Base-by-base conservation (phyloP, 2,888 invertebrate genomes). In the Petrolisthes manimaculis region DNA sequence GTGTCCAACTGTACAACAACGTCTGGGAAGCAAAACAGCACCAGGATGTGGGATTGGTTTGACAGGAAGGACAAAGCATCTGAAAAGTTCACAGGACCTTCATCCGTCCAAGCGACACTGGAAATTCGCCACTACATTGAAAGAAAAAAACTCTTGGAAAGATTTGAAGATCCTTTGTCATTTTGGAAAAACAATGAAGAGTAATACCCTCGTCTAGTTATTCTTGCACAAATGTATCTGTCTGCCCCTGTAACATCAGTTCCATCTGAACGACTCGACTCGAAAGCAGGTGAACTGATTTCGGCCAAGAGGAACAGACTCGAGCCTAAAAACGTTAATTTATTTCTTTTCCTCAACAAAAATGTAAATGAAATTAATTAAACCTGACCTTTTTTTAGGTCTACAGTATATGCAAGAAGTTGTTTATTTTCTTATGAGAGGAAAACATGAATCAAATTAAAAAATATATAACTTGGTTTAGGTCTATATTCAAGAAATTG, bases 311-410 rank as follows among this genome's bases (percentile, higher is more conserved):
- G 71, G n/a, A 71, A 71, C 71, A 14, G 71, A 71, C 71, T 71
- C 6, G 4, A 3, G 71, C 3, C 71, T 71, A 80, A 80, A 80
- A 80, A 80, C 61, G 80, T 61, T 3, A 80, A 80, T 61, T 61
- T 80, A 24, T 21, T 80, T 80, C 61, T 80, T 3, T 80, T 80
- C 18, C 80, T 80, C 5, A 80, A 80, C 24, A 80, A 80, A 37
- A 80, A 56, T 24, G 4, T n/a, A 21, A n/a, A n/a, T n/a, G 1
- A 71, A 21, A n/a, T 71, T 14, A n/a, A n/a, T 0, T 71, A 12
- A 71, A 71, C 21, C 71, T 71, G 1, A 21, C 21, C 21, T n/a
- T 69, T 21, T 69, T 37, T 37, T 37, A 37, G 37, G 37, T 37
- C 37, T 37, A n/a, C n/a, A n/a, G n/a, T n/a, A 37, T 37, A 37